Percentiles rank a stretch among this genome's conserved stretches.
These are phyloP conservation scores for Pygoscelis antarcticus DNA, from an alignment of 2,113 vertebrate species.

Conservation along the genomic window DNA sequence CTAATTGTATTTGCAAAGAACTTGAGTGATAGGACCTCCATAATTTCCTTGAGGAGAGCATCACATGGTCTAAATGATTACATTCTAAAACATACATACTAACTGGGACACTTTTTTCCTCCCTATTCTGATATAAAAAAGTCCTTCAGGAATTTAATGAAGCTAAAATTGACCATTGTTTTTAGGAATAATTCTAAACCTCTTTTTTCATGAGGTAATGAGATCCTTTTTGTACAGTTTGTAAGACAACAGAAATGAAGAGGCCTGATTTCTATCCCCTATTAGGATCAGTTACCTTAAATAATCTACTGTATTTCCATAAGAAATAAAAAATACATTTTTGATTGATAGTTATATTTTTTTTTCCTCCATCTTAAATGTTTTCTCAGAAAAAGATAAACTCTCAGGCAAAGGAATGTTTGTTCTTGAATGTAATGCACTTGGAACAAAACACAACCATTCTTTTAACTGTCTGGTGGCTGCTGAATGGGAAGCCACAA, in stretches of 20 bases:
- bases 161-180: not conserved
- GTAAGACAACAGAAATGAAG: not conserved
- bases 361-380: not conserved
- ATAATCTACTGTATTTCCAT: not conserved
- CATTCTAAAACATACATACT: not conserved
- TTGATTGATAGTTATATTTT: not conserved
- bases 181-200: not conserved
- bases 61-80: not conserved
- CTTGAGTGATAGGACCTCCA: not conserved
- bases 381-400: not conserved
- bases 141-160: not conserved
- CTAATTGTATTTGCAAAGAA: not conserved
- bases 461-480: not conserved
- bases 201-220: not conserved
- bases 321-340: not conserved
- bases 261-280: not conserved
- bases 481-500: not conserved
- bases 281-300: not conserved
- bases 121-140: not conserved
- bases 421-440: not conserved
- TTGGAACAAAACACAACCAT: not conserved
- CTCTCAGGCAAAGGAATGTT: not conserved
- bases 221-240: not conserved
- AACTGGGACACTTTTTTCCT: accelerated
- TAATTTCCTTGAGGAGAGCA: not conserved